Evolutionary conservation across 2,113 vertebrate species (phyloP).

Genomic region (Otus sunia): DNA sequence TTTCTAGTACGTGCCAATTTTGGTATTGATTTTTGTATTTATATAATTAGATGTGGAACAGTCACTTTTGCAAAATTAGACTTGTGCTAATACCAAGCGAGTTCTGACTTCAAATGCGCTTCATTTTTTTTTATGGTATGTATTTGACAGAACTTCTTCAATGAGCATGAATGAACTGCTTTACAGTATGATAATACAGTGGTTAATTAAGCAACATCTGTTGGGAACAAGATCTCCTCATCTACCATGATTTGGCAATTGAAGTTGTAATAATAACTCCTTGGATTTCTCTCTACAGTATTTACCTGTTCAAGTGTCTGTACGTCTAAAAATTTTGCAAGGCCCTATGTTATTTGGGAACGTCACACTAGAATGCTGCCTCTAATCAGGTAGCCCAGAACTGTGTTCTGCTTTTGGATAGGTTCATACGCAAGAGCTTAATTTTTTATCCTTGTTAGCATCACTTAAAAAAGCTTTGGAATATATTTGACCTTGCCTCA

Average conservation of each 20-base stretch:
- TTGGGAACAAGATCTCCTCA: background rate
- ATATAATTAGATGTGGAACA: conserved; percentile 11
- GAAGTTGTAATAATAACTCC: background rate
- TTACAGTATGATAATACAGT: background rate
- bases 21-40: conserved; percentile 35
- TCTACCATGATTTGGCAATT: background rate
- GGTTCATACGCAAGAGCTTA: background rate
- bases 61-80: background rate
- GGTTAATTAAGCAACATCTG: conserved; percentile 20
- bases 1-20: conserved; percentile 3
- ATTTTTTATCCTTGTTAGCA: background rate
- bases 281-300: background rate
- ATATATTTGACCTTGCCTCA: background rate
- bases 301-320: background rate
- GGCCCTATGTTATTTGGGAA: background rate
- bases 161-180: background rate
- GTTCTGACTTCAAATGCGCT: background rate
- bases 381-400: background rate
- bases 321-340: background rate
- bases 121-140: background rate
- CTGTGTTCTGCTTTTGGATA: background rate
- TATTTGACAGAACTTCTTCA: background rate
- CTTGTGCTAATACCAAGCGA: background rate
- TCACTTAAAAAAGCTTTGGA: background rate
- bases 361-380: background rate